Conservation (phyloP, 2,113 vertebrate genomes). For the Arothron firmamentum region DNA sequence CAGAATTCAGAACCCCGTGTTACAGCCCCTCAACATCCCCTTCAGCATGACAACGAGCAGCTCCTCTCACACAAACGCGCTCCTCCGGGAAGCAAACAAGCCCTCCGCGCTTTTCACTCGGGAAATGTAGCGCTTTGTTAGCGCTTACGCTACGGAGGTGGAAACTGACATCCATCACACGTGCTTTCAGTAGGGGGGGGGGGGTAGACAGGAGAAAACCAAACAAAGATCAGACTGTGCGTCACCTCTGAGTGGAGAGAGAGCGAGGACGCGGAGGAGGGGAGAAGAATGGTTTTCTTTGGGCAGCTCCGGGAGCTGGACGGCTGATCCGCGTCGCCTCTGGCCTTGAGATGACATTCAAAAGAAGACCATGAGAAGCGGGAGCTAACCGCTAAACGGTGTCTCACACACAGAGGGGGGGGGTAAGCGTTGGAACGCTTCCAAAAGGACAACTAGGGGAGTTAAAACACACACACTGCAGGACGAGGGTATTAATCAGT, state of each 20-base stretch:
- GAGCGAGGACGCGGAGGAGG: constrained; percentile 81
- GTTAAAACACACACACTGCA: not conserved
- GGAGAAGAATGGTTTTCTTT: constrained; percentile 97
- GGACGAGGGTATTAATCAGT: too few relatives aligned
- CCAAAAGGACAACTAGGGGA: not conserved
- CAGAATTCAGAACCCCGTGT: too few relatives aligned
- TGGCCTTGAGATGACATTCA: constrained; percentile 80
- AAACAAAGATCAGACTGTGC: constrained; percentile 45
- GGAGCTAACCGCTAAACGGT: not conserved
- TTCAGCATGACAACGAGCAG: constrained; percentile 37
- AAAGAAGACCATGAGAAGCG: constrained; percentile 7
- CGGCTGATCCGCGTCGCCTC: constrained; percentile 70
- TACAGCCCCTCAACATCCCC: not conserved
- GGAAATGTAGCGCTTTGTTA: constrained; percentile 16
- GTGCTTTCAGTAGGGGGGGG: not conserved
- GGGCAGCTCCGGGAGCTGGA: constrained; percentile 85
- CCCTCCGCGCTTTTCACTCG: not conserved
- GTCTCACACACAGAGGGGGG: not conserved
- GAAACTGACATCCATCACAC: too few relatives aligned
- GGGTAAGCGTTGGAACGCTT: not conserved
- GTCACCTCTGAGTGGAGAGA: constrained; percentile 88
- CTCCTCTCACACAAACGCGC: constrained; percentile 18
- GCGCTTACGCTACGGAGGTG: too few relatives aligned
- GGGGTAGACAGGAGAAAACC: constrained; percentile 11
- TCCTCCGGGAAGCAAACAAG: constrained; percentile 22